Conservation (phyloP, 1,140 invertebrate species). For the Atta texana region DNA sequence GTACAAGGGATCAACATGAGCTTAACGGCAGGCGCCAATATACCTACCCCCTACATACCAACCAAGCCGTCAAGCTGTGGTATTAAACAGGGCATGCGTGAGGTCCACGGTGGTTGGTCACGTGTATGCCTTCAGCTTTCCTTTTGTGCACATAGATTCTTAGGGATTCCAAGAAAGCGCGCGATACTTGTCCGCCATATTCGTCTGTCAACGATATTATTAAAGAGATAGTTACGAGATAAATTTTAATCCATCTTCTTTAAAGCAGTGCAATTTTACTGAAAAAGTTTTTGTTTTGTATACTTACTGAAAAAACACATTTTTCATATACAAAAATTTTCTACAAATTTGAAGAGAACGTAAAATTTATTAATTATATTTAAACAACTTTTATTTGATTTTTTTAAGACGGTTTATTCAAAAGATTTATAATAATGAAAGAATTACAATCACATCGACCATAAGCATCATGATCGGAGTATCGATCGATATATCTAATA, state of each 20-base stretch:
- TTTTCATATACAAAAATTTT: neutral
- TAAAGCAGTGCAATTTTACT: neutral
- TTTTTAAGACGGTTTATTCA: too few species aligned
- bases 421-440: too few species aligned
- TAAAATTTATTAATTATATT: conserved; percentile 8
- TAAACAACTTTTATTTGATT: neutral
- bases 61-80: conserved; percentile 77
- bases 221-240: neutral
- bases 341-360: neutral
- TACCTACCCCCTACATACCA: conserved; percentile 73
- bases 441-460: neutral
- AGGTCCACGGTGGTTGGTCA: conserved; percentile 75
- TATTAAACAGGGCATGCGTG: conserved; percentile 79
- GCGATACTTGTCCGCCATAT: conserved; percentile 28
- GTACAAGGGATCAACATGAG: conserved; percentile 80
- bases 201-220: conserved; percentile 13
- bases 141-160: conserved; percentile 68
- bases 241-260: conserved; percentile 13
- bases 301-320: neutral
- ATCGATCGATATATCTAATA: neutral
- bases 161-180: conserved; percentile 70
- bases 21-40: conserved; percentile 82
- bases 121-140: conserved; percentile 69
- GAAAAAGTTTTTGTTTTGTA: neutral
- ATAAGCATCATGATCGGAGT: neutral